Evolutionary conservation across 2,113 vertebrate genomes (phyloP), one percentile per base, ranked within the genome.

Genomic region (Pardalotus punctatus): DNA sequence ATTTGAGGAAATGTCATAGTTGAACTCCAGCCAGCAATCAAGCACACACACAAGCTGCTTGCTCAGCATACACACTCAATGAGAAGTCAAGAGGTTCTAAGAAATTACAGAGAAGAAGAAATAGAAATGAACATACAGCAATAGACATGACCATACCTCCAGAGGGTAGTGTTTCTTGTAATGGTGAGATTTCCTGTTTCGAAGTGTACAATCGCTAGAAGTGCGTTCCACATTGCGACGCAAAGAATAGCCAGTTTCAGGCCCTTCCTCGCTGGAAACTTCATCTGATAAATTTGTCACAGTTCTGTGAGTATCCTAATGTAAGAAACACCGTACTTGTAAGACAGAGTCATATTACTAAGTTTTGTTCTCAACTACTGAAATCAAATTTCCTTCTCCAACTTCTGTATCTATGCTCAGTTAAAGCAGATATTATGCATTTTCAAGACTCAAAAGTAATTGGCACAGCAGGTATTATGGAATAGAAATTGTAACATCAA

Each of bases 191-290:
- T 97, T 99, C 93, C 99, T 98, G 95, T 99, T 99, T 54, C 99
- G 98, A 81, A 99, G 98, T 0, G 97, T 88, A 19, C 98, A 98
- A 42, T 99, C 99, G 25, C 97, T 98, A 70, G 97, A 98, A 64
- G 98, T 79, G 45, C 98, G 99, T 14, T 99, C 99, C 5, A 94
- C 96, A 16, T 96, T 98, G 58, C 98, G 98, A 62, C 98, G 97
- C 60, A 98, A 45, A 25, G 97, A 96, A 92, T 99, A 99, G 53
- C 98, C 98, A 16, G 98, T 90, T 51, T 99, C 99, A 29, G 98
- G 98, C 64, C 99, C 99, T 90, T 99, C 99, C 92, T 99, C 99
- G 54, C 99, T 99, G 45, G 99, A 99, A 36, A 99, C 99, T 93
- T 99, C 99, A 64, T 99, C 99, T 6, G 99, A 99, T 4, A 98